Evolutionary conservation across 2,113 vertebrate species (phyloP), one percentile per base, ranked within the genome.

Genomic region (Oryzias woworae): DNA sequence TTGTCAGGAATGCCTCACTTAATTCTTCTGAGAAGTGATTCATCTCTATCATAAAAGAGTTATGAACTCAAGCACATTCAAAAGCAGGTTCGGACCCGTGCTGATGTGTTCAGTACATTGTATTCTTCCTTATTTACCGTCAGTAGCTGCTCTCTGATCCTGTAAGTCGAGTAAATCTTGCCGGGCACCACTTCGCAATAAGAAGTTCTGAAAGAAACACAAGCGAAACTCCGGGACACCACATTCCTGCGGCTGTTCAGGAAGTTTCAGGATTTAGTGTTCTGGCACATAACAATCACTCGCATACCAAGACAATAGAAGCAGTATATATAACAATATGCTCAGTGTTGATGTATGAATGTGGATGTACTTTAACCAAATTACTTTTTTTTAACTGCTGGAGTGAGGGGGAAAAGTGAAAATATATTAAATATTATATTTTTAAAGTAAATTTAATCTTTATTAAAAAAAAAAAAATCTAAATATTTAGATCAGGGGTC

Each of bases 201-300:
- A 61, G 14, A 5, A 58, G 56, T 71, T 26, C 43, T 16, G 24
- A 47, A 54, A 36, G 36, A 31, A 60, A 43, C 15, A 57, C 41
- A 45, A 42, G 48, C 53, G 50, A 55, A n/a, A 59, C 53, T 65
- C 43, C 61, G 8, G 36, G 64, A 71, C 69, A 47, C 51, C 68
- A 70, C 61, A 69, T 77, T 73, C 51, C 44, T 73, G 41, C 1
- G 3, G 53, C 77, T 68, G 50, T 42, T 62, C 45, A 10, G 60
- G 67, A 80, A 65, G 54, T 79, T 71, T 69, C 60, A 48, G 70
- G 72, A 81, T 82, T 79, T 84, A 77, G 82, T 69, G 68, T 81
- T 80, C 71, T 66, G 60, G 64, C 56, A 71, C 62, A 66, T 62
- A 4, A 53, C 46, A 72, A 64, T 64, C 61, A 60, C 63, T 73